Evolutionary conservation across 2,888 invertebrate species (phyloP).

Genomic region (Ophraella communa): DNA sequence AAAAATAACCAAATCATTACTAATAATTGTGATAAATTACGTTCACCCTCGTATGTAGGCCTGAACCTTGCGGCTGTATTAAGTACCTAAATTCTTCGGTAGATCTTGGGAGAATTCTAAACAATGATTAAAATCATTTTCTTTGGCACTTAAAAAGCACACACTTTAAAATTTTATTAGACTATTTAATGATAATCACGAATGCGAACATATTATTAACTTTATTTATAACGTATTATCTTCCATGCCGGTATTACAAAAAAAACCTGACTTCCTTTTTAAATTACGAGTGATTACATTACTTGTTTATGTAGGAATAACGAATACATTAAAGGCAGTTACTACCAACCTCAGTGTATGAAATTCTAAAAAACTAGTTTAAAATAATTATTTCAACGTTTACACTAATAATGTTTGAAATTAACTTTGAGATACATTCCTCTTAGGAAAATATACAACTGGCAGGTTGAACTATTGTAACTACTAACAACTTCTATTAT

Average conservation of each 20-base stretch:
- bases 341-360: neutral
- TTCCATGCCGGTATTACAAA: neutral
- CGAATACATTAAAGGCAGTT: neutral
- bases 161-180: neutral
- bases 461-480: no score
- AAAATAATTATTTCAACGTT: neutral
- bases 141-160: neutral
- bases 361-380: no score
- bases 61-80: neutral
- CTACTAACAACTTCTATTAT: no score
- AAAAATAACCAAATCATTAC: no score
- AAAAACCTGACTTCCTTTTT: neutral
- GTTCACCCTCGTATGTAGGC: no score
- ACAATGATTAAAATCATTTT: neutral
- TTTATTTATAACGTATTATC: neutral
- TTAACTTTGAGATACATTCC: neutral
- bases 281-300: neutral
- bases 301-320: neutral
- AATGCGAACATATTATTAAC: neutral
- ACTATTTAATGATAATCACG: neutral
- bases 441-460: no score
- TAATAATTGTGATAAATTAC: no score
- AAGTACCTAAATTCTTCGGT: neutral
- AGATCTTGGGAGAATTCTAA: neutral
- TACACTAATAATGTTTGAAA: neutral